phyloP scores from a whole-genome alignment of 2,797 vertebrate genomes.

The Periparus ater region DNA sequence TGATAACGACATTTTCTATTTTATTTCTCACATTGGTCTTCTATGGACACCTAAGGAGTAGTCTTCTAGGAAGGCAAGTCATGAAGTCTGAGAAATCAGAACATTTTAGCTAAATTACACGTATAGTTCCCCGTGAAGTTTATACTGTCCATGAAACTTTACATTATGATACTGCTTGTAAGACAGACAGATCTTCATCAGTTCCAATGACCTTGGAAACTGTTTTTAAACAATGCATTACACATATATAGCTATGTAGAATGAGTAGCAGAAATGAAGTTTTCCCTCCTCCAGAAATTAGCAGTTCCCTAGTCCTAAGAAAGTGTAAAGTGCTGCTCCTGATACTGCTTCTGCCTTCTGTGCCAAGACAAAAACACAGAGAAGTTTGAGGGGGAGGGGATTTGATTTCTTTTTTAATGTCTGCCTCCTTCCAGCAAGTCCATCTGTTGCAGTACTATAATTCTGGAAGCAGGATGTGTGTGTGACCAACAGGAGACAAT shows the following conservation, averaged over 20 bases:
- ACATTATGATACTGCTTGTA: not conserved
- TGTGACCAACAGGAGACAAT: constrained; percentile 71
- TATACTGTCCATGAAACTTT: constrained; percentile 14
- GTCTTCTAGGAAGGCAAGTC: not conserved
- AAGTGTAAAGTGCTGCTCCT: constrained; percentile 54
- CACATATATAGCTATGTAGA: constrained; percentile 30
- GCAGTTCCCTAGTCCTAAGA: constrained; percentile 21
- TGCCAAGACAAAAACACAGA: constrained; percentile 33
- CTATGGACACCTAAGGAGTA: not conserved
- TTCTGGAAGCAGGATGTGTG: constrained; percentile 56
- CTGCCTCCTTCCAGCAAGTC: constrained; percentile 69
- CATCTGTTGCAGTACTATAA: constrained; percentile 66
- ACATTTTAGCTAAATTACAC: not conserved
- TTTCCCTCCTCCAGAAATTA: constrained; percentile 37
- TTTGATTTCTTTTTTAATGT: constrained; percentile 66
- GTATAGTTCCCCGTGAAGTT: not conserved
- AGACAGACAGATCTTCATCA: not conserved
- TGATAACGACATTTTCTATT: not conserved
- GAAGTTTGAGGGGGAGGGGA: constrained; percentile 31
- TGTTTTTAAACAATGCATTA: constrained; percentile 30
- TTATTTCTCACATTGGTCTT: not conserved
- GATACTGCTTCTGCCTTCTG: constrained; percentile 52
- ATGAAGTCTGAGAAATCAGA: not conserved
- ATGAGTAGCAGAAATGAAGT: constrained; percentile 19
- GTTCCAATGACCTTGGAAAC: constrained; percentile 15